These are phyloP conservation scores for Phenganax stokvisi DNA, from an alignment of 92 coral and sea anemone genomes.

Conservation along the genomic window DNA sequence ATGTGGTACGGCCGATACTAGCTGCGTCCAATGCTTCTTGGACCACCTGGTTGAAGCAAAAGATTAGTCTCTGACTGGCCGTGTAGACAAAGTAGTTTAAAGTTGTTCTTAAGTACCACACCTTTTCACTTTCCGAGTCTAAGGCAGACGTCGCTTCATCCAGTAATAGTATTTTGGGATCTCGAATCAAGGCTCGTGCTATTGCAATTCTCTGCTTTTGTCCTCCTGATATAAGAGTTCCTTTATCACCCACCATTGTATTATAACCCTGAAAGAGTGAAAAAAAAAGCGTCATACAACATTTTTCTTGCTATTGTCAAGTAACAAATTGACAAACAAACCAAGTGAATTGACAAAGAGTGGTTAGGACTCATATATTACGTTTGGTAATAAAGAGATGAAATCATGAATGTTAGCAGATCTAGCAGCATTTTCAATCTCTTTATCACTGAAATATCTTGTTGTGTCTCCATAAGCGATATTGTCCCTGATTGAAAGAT, in stretches of 20 bases:
- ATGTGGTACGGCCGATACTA: slow-evolving; percentile 82
- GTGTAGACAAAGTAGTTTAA: neutral
- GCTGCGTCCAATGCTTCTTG: slow-evolving; percentile 89
- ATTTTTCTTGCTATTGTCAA: neutral
- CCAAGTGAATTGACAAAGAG: too few species aligned
- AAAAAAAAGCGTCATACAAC: neutral
- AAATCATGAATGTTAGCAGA: slow-evolving; percentile 36
- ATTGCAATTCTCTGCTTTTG: slow-evolving; percentile 37
- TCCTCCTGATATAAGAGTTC: slow-evolving; percentile 37
- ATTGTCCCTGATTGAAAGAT: slow-evolving; percentile 25
- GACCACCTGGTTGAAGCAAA: slow-evolving; percentile 57
- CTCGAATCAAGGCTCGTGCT: slow-evolving; percentile 30
- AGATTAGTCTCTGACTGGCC: neutral
- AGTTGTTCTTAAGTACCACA: neutral
- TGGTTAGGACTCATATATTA: neutral
- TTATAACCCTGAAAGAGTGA: slow-evolving; percentile 5
- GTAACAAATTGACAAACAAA: neutral
- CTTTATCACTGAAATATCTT: slow-evolving; percentile 8
- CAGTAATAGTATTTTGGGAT: slow-evolving; percentile 29
- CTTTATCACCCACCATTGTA: slow-evolving; percentile 33
- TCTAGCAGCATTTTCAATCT: slow-evolving; percentile 28
- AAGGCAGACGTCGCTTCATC: slow-evolving; percentile 38
- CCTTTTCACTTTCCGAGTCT: slow-evolving; percentile 38
- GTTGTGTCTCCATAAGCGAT: slow-evolving; percentile 32
- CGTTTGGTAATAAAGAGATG: slow-evolving; percentile 22